Evolutionary conservation across 23 tunicate species (phyloP).

Genomic region (Trididemnum nubilum): DNA sequence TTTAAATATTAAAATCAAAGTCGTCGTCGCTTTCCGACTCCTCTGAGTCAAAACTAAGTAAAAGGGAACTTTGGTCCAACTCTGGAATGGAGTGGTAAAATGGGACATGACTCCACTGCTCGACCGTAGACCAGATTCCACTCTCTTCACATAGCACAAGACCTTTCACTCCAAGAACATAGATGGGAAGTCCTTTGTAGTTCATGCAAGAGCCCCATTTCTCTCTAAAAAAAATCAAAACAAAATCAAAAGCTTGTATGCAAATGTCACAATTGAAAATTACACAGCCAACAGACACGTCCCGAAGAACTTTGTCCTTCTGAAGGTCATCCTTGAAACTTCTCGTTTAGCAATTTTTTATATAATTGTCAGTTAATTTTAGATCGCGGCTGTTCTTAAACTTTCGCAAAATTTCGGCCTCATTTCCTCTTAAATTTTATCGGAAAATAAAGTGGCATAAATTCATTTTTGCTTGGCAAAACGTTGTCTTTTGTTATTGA

Average conservation of each 20-base stretch:
- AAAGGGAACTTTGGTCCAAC: background rate
- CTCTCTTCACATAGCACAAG: background rate
- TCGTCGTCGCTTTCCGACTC: background rate
- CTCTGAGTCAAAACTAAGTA: background rate
- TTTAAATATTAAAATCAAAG: background rate
- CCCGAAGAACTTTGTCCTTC: no score
- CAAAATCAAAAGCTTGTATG: background rate
- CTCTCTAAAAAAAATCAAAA: constrained; percentile 6
- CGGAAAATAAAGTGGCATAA: no score
- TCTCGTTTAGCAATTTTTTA: no score
- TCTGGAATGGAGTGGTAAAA: constrained; percentile 3
- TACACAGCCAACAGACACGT: background rate
- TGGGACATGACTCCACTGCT: constrained; percentile 40
- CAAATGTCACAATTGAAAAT: background rate
- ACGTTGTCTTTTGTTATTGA: no score
- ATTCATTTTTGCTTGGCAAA: no score
- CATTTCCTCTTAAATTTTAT: no score
- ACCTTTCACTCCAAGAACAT: constrained; percentile 14
- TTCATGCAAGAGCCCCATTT: constrained; percentile 42
- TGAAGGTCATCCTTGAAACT: no score
- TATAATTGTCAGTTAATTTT: no score
- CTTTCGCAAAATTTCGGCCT: no score
- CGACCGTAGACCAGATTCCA: background rate
- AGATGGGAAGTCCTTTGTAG: constrained; percentile 18
- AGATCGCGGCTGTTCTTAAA: no score